Evolutionary conservation across 2,888 invertebrate genomes (phyloP).

Genomic region (Eubasilissa splendida): DNA sequence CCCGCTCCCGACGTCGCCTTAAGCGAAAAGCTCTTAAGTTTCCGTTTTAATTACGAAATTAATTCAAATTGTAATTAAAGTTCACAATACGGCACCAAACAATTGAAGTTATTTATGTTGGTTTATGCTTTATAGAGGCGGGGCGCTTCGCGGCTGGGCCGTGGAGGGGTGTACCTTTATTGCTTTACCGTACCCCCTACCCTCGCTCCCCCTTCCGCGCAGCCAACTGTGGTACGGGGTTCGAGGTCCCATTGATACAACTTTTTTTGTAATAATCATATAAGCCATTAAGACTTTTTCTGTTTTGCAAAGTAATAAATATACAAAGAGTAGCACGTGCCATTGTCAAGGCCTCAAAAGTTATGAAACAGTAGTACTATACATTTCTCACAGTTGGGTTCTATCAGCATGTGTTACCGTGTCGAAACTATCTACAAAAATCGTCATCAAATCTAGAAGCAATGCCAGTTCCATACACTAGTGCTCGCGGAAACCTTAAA

Average conservation of each 20-base stretch:
- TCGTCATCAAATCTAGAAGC: no score
- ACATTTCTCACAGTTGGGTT: no score
- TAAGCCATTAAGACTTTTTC: no score
- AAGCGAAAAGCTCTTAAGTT: constrained; percentile 68
- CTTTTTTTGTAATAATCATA: no score
- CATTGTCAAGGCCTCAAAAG: no score
- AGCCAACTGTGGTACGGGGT: neutral
- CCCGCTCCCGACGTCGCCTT: constrained; percentile 49
- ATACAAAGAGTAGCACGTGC: no score
- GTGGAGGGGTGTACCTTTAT: constrained; percentile 51
- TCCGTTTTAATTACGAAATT: constrained; percentile 76
- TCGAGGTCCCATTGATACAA: neutral
- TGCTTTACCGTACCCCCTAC: constrained; percentile 26
- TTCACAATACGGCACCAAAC: constrained; percentile 76
- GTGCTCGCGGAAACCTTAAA: no score
- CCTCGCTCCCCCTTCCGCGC: neutral
- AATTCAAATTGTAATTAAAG: constrained; percentile 76
- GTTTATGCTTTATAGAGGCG: constrained; percentile 71
- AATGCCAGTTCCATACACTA: no score
- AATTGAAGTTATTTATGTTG: constrained; percentile 76
- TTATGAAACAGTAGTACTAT: no score
- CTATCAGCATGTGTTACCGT: no score
- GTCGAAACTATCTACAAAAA: no score
- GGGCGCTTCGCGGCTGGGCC: constrained; percentile 58
- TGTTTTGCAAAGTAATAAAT: no score